Conservation (phyloP, 2,888 invertebrate genomes). For the Torymus auratus region DNA sequence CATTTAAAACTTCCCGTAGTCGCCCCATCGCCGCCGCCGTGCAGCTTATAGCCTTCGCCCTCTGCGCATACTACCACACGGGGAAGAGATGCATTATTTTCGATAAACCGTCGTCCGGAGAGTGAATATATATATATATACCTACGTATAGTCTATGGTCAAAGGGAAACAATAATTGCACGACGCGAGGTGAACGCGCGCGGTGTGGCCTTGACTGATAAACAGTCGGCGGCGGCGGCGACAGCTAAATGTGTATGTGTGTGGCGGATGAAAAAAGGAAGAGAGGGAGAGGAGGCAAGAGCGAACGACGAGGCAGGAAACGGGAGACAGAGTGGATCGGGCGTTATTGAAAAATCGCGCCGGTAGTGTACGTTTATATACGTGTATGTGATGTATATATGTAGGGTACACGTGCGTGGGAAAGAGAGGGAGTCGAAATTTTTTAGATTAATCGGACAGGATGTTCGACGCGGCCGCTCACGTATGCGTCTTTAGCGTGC, state of each 20-base stretch:
- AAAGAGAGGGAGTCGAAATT: too few relatives aligned
- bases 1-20: too few relatives aligned
- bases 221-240: constrained; percentile 44
- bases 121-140: too few relatives aligned
- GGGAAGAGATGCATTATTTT: constrained; percentile 38
- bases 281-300: constrained; percentile 31
- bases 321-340: constrained; percentile 34
- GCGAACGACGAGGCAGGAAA: constrained; percentile 28
- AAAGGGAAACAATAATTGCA: constrained; percentile 52
- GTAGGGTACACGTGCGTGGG: not conserved
- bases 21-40: too few relatives aligned
- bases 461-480: too few relatives aligned
- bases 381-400: not conserved
- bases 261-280: constrained; percentile 17
- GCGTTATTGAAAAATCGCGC: constrained; percentile 57
- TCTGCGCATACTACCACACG: not conserved
- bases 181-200: constrained; percentile 49
- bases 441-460: too few relatives aligned
- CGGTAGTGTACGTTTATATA: too few relatives aligned
- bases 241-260: not conserved
- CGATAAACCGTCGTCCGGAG: constrained; percentile 20
- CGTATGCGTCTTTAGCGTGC: too few relatives aligned
- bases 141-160: constrained; percentile 6
- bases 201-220: constrained; percentile 59
- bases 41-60: too few relatives aligned